phyloP scores from a whole-genome alignment of 1,140 invertebrate genomes.

The Geopemphigus sp. region DNA sequence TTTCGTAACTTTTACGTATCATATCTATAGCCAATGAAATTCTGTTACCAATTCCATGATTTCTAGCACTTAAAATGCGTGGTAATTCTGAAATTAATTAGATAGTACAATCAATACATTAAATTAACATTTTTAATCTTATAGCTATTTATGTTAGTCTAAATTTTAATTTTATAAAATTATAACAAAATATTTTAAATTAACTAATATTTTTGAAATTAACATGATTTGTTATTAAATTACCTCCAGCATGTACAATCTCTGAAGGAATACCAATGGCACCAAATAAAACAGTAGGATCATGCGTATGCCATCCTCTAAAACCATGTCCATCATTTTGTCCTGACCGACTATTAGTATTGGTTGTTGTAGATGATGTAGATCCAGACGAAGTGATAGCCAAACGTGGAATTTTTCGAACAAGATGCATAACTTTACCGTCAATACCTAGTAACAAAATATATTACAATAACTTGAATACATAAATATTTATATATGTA shows the following conservation, averaged over 20 bases:
- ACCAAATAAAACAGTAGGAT: constrained; percentile 64
- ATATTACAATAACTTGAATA: too few species aligned
- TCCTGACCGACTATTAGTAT: constrained; percentile 30
- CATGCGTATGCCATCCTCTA: constrained; percentile 51
- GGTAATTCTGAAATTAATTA: constrained; percentile 26
- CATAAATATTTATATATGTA: too few species aligned
- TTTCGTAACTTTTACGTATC: constrained; percentile 56
- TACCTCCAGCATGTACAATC: constrained; percentile 58
- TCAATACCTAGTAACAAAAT: constrained; percentile 70
- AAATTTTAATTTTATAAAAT: neutral
- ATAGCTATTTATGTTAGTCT: neutral
- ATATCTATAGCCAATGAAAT: constrained; percentile 57
- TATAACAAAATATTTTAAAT: neutral
- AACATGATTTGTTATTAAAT: neutral
- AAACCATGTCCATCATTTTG: constrained; percentile 24
- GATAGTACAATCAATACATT: neutral
- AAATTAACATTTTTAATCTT: neutral
- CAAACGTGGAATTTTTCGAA: constrained; percentile 72
- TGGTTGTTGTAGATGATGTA: constrained; percentile 27
- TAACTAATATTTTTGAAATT: neutral
- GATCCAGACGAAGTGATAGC: constrained; percentile 47
- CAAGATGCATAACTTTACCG: constrained; percentile 90
- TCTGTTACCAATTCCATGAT: constrained; percentile 52
- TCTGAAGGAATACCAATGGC: constrained; percentile 65
- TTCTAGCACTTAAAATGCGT: constrained; percentile 5